Evolutionary conservation across 2,113 vertebrate species (phyloP), one percentile per base, ranked within the genome.

Genomic region (Pongo pygmaeus): DNA sequence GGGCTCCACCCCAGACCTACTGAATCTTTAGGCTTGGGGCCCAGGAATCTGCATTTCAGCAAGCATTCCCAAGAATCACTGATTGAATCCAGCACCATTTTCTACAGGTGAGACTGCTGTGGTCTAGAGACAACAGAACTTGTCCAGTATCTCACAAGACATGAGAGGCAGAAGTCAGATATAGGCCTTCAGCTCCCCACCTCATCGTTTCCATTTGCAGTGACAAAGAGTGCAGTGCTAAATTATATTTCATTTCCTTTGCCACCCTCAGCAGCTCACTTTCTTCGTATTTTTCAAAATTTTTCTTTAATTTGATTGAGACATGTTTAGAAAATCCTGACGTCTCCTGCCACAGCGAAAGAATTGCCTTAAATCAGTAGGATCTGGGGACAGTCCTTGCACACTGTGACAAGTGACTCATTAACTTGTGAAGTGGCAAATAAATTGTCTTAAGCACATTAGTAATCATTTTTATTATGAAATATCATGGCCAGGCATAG

Each of bases 311-410:
- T 87, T 75, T 79, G 72, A 69, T 30, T 50, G 20, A 94, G 43
- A 92, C 80, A 77, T 77, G 67, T 64, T 86, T 55, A 93, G 74
- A 61, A 74, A 95, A 69, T 75, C 57, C 86, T 77, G 30, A 70
- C 13, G 20, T 20, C 38, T 2, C 14, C 50, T 72, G 69, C 40
- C 27, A 40, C 50, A 5, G 40, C 30, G 11, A 70, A 59, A 91
- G 40, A 77, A 81, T 25, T 81, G 43, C 77, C 83, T 88, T 67
- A 75, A 81, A 81, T 38, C 32, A 32, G 2, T 2, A 20, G 87
- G 40, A 17, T 57, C 75, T 69, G 86, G 89, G 40, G 40, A 59
- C 17, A 87, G 57, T 46, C 10, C 85, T 50, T 85, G 78, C 20
- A 57, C 14, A 61, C 0, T 23, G 11, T 40, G 18, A 50, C 40